A percentile compares a stretch with the other conserved stretches of the same genome.
phyloP scores from a whole-genome alignment of 2,113 vertebrate species.

The Myotis brandtii region DNA sequence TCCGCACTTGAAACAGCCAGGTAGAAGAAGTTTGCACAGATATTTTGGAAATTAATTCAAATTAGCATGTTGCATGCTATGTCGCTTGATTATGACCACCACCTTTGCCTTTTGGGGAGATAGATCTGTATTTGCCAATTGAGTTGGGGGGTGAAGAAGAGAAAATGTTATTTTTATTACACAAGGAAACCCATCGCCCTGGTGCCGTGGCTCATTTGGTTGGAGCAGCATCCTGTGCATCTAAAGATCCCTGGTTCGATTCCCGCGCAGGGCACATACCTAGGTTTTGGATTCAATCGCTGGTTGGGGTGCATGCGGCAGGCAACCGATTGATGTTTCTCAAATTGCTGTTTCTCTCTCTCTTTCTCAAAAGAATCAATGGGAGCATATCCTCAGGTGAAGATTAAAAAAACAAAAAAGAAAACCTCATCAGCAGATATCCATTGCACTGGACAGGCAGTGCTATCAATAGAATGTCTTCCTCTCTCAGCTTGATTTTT shows the following conservation, averaged over 20 bases:
- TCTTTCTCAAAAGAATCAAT: background rate
- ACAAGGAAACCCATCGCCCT: background rate
- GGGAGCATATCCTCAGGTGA: background rate
- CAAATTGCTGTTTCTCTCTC: too few relatives aligned
- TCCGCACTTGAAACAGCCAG: conserved; percentile 56
- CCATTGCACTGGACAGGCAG: background rate
- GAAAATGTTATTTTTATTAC: conserved; percentile 28
- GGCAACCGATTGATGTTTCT: too few relatives aligned
- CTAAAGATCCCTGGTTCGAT: background rate
- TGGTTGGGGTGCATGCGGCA: background rate
- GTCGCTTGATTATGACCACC: background rate
- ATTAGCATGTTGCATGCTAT: background rate
- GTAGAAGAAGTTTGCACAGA: background rate
- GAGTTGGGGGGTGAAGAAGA: background rate
- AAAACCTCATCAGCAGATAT: background rate
- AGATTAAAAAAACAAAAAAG: background rate
- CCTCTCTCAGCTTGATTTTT: conserved; percentile 9
- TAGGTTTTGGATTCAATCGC: background rate
- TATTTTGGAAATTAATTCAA: conserved; percentile 62
- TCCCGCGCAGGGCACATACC: background rate
- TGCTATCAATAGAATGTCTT: background rate
- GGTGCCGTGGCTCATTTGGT: background rate
- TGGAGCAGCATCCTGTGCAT: background rate
- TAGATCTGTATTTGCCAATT: background rate
- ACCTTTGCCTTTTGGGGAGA: conserved; percentile 1